Conservation (phyloP, 2,797 vertebrate genomes). For the Falco concolor region DNA sequence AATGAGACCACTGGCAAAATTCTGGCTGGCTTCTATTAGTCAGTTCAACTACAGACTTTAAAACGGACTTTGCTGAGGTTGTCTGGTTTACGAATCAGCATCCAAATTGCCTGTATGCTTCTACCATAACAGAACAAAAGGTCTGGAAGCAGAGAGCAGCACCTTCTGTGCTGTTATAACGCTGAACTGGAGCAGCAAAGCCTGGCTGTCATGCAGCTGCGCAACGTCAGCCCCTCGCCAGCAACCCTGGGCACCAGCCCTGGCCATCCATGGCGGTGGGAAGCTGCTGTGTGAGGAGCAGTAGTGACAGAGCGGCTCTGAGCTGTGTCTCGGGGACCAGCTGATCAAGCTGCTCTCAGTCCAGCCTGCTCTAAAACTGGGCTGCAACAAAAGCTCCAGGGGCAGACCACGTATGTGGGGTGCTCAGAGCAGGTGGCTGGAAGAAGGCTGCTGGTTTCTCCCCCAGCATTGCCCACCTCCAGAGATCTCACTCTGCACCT, state of each 20-base stretch:
- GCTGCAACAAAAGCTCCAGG: neutral
- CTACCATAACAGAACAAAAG: neutral
- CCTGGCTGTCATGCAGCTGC: rapidly evolving
- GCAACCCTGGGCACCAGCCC: rapidly evolving
- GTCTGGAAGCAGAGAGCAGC: neutral
- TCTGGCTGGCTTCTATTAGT: neutral
- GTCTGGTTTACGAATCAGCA: neutral
- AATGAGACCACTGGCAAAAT: neutral
- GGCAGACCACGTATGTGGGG: rapidly evolving
- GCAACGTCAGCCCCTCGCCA: rapidly evolving
- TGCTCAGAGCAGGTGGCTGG: neutral
- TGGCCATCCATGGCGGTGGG: neutral
- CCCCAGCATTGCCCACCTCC: neutral
- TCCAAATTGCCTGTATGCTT: neutral
- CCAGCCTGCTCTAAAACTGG: neutral
- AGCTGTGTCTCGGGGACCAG: neutral
- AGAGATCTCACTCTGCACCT: neutral
- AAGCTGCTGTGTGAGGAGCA: rapidly evolving
- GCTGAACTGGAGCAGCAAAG: neutral
- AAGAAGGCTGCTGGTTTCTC: neutral
- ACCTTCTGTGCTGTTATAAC: neutral
- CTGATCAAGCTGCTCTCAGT: neutral
- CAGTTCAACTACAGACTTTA: neutral
- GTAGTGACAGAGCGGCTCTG: neutral
- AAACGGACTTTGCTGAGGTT: neutral